phyloP scores from a whole-genome alignment of 2,113 vertebrate species.

The Salvator merianae region DNA sequence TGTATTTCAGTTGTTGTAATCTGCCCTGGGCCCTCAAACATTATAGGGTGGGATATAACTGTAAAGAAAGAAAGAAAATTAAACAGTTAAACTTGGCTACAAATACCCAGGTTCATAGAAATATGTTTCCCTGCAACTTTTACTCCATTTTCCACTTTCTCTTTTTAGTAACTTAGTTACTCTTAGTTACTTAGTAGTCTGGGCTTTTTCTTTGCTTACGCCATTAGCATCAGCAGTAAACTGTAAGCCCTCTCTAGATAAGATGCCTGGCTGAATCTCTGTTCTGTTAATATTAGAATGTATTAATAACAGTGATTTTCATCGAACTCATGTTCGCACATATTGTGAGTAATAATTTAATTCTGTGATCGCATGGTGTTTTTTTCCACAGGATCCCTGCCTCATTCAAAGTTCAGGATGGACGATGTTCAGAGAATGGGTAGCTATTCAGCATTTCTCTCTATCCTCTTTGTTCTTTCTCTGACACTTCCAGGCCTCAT shows the following conservation, averaged over 20 bases:
- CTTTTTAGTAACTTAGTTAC: too few relatives aligned
- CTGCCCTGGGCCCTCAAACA: too few relatives aligned
- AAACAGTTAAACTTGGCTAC: neutral
- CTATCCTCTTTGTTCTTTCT: conserved; percentile 12
- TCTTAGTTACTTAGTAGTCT: too few relatives aligned
- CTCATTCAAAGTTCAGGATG: conserved; percentile 24
- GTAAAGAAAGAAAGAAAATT: too few relatives aligned
- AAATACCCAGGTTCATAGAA: too few relatives aligned
- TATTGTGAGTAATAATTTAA: neutral
- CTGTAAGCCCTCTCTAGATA: neutral
- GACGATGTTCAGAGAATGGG: conserved; percentile 33
- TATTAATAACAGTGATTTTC: neutral
- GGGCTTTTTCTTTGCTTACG: neutral
- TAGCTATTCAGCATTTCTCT: conserved; percentile 26
- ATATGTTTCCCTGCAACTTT: too few relatives aligned
- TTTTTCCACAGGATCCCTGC: conserved; percentile 27
- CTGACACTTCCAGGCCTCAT: neutral
- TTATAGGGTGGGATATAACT: too few relatives aligned
- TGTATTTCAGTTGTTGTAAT: too few relatives aligned
- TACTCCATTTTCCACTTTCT: neutral
- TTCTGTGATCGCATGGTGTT: conserved; percentile 14
- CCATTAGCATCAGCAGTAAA: neutral
- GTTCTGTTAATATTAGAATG: neutral
- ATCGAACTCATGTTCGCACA: neutral
- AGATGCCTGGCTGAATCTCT: neutral